Percentiles rank a stretch among this genome's conserved stretches.
Conservation (phyloP, 2,888 invertebrate genomes). For the Lochmaea capreae region DNA sequence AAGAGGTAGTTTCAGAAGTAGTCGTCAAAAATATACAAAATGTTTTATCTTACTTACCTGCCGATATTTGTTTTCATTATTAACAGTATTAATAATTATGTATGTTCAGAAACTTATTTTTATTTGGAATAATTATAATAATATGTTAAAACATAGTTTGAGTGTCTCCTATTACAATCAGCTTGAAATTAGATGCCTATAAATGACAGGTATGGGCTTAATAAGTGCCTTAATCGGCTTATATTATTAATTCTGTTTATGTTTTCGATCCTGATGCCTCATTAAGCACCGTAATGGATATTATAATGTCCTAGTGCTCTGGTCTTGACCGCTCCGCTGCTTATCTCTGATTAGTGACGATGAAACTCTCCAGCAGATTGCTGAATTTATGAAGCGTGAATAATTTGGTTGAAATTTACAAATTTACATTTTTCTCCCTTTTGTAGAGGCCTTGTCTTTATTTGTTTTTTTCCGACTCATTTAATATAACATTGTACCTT, state of each 20-base stretch:
- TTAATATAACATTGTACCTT: background rate
- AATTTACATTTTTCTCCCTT: background rate
- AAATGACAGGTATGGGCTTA: slow-evolving; percentile 7
- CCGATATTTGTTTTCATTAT: too few species aligned
- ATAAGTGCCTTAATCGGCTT: slow-evolving; percentile 6
- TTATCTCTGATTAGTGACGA: slow-evolving; percentile 13
- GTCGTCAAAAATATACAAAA: too few species aligned
- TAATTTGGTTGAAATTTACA: background rate
- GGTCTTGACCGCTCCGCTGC: slow-evolving; percentile 4
- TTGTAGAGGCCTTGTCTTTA: background rate
- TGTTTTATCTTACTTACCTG: too few species aligned
- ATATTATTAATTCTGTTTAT: slow-evolving; percentile 4
- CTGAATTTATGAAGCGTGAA: background rate
- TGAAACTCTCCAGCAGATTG: background rate
- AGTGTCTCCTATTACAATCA: background rate
- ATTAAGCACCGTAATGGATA: slow-evolving; percentile 3
- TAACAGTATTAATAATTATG: too few species aligned
- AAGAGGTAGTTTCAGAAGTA: too few species aligned
- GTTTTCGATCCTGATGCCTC: slow-evolving; percentile 7
- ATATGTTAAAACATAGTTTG: background rate
- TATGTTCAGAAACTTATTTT: too few species aligned
- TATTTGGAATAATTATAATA: background rate
- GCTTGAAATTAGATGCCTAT: background rate
- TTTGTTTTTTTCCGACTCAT: background rate
- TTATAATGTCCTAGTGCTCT: background rate